phyloP scores from a whole-genome alignment of 2,113 vertebrate species.

The Microcebus griseorufus region DNA sequence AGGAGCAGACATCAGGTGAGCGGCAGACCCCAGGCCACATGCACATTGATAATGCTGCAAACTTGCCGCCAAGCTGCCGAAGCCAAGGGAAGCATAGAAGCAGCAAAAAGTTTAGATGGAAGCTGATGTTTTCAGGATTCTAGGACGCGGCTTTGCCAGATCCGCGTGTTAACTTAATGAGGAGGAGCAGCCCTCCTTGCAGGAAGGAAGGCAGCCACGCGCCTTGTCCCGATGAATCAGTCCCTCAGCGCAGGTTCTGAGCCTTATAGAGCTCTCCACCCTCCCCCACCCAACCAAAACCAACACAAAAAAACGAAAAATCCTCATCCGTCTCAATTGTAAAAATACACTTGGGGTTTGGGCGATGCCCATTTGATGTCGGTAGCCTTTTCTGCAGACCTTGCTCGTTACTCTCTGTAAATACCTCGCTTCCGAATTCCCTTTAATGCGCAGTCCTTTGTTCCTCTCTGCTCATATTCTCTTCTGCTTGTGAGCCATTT shows the following conservation, averaged over 20 bases:
- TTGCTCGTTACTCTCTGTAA: constrained; percentile 18
- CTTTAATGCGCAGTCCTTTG: constrained; percentile 44
- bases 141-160: constrained; percentile 67
- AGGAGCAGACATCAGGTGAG: constrained; percentile 63
- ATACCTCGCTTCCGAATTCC: neutral
- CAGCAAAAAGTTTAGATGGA: constrained; percentile 69
- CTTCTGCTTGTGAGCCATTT: constrained; percentile 45
- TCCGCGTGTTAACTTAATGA: constrained; percentile 67
- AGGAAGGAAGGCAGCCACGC: constrained; percentile 52
- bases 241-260: neutral
- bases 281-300: rapidly evolving
- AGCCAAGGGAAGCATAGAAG: constrained; percentile 65
- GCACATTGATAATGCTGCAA: constrained; percentile 61
- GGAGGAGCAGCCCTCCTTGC: constrained; percentile 49
- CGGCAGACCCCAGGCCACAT: constrained; percentile 41
- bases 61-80: constrained; percentile 67
- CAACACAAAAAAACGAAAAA: neutral
- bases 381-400: neutral
- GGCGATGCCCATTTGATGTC: neutral
- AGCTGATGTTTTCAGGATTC: constrained; percentile 77
- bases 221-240: neutral
- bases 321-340: neutral
- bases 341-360: constrained; percentile 5
- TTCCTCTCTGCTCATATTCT: constrained; percentile 21
- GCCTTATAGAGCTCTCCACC: neutral